Conservation (phyloP, 2,113 vertebrate genomes). For the Sturnus vulgaris region DNA sequence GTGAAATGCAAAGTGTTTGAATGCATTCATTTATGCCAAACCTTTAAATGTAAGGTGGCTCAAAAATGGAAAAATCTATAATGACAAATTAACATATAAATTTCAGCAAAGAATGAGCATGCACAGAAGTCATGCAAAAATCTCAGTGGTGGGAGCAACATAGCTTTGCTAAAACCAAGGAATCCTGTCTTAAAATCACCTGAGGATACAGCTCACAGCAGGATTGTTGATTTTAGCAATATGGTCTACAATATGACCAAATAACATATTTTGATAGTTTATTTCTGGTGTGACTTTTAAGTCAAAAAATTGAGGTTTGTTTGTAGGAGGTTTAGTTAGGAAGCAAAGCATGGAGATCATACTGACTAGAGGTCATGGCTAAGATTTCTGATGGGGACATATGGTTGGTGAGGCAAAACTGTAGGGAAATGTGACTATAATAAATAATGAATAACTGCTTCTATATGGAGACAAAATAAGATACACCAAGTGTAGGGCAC, state of each 20-base stretch:
- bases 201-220: background rate
- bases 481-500: background rate
- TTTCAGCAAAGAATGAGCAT: background rate
- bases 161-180: background rate
- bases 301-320: background rate
- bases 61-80: background rate
- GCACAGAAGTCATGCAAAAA: background rate
- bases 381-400: background rate
- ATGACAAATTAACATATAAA: background rate
- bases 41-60: background rate
- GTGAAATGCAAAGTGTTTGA: background rate
- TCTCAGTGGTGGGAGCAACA: background rate
- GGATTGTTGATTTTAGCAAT: background rate
- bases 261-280: background rate
- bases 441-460: background rate
- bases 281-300: background rate
- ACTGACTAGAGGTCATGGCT: background rate
- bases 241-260: background rate
- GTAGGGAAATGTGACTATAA: background rate
- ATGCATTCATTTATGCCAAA: background rate
- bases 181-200: background rate
- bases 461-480: background rate
- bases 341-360: background rate
- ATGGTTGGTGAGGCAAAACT: background rate
- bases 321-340: background rate